Evolutionary conservation across 2,113 vertebrate species (phyloP).

Genomic region (Tragelaphus imberbis): DNA sequence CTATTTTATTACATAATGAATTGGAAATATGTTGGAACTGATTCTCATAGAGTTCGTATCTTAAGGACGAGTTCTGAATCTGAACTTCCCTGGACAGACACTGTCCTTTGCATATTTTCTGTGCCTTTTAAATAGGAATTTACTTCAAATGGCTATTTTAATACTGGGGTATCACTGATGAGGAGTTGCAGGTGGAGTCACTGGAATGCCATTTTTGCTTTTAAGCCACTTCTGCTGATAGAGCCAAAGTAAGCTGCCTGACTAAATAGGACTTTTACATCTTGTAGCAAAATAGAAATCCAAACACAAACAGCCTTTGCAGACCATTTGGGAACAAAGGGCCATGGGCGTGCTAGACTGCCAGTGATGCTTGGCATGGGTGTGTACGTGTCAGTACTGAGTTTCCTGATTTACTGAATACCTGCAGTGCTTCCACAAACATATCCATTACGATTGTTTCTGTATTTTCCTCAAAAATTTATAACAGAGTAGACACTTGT

Average conservation of each 20-base stretch:
- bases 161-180: background rate
- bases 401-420: background rate
- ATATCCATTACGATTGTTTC: background rate
- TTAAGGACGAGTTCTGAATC: background rate
- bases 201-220: background rate
- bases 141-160: constrained; percentile 11
- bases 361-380: accelerated
- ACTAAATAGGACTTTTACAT: background rate
- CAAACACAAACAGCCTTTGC: background rate
- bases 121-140: constrained; percentile 13
- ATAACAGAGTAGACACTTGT: background rate
- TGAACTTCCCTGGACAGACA: background rate
- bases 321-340: background rate
- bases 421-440: background rate
- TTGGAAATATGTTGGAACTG: background rate
- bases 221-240: background rate
- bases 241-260: background rate
- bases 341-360: no score
- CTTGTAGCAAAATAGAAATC: background rate
- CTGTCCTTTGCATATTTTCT: background rate
- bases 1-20: background rate
- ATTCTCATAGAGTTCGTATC: background rate
- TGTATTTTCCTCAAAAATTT: background rate
- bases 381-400: background rate
- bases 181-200: background rate